Conservation (phyloP, 1,140 invertebrate species). For the Sinella curviseta region DNA sequence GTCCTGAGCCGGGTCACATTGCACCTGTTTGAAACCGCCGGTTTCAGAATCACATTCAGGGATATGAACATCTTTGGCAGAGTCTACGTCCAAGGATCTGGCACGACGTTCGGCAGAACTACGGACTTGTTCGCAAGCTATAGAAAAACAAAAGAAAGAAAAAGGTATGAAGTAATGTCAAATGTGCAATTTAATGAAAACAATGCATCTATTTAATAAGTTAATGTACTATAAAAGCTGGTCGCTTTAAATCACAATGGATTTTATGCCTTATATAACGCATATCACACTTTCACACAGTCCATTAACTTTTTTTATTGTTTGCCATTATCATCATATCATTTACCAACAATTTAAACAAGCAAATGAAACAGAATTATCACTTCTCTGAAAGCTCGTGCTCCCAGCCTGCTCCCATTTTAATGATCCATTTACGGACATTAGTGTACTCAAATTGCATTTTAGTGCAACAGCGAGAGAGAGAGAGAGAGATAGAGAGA, state of each 20-base stretch:
- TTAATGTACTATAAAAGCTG: background rate
- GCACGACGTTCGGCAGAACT: slow-evolving; percentile 64
- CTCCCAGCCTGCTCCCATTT: background rate
- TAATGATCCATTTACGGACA: slow-evolving; percentile 9
- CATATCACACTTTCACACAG: slow-evolving; percentile 13
- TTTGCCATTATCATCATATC: background rate
- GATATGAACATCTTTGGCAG: slow-evolving; percentile 56
- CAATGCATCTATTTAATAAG: background rate
- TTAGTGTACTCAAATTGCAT: background rate
- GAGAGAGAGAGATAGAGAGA: no score
- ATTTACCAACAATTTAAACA: no score
- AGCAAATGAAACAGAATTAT: no score
- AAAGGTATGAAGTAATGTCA: background rate
- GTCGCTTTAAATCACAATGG: no score
- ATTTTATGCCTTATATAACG: no score
- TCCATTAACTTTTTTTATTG: background rate
- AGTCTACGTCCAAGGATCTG: slow-evolving; percentile 60
- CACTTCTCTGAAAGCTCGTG: no score
- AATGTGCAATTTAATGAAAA: background rate
- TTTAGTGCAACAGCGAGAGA: no score
- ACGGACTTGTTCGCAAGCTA: slow-evolving; percentile 69
- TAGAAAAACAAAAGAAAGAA: slow-evolving; percentile 33
- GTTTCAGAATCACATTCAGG: slow-evolving; percentile 67
- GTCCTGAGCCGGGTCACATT: slow-evolving; percentile 61
- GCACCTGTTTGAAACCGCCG: slow-evolving; percentile 74